Percentiles rank a stretch among this genome's conserved stretches.
phyloP scores from a whole-genome alignment of 2,888 invertebrate genomes.

The Scaptomyza flava region DNA sequence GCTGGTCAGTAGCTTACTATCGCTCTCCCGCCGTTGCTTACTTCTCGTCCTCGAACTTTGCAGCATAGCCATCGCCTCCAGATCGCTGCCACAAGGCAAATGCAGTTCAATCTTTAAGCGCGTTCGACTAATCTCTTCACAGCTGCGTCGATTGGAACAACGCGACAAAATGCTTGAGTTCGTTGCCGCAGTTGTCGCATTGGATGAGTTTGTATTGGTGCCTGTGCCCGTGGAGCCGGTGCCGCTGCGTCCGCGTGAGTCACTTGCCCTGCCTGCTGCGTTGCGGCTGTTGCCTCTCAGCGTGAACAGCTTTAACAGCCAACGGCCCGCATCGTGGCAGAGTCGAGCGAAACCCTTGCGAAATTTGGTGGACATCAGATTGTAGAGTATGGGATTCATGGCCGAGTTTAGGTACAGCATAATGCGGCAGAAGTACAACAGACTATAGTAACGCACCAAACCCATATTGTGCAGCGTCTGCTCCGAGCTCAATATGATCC shows the following conservation, averaged over 20 bases:
- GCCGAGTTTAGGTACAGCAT: slow-evolving; percentile 96
- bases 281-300: slow-evolving; percentile 59
- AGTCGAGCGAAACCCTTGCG: slow-evolving; percentile 91
- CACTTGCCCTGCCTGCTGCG: slow-evolving; percentile 9
- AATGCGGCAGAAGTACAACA: slow-evolving; percentile 93
- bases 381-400: slow-evolving; percentile 95
- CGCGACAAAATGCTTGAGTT: slow-evolving; percentile 87
- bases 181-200: slow-evolving; percentile 80
- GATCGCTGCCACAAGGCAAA: slow-evolving; percentile 71
- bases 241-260: slow-evolving; percentile 55
- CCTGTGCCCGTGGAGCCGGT: slow-evolving; percentile 75
- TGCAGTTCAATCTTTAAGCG: slow-evolving; percentile 76
- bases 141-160: slow-evolving; percentile 86
- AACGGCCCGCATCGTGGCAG: slow-evolving; percentile 82
- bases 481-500: slow-evolving; percentile 91
- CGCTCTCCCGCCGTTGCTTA: slow-evolving; percentile 49
- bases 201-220: slow-evolving; percentile 87
- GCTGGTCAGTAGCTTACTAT: slow-evolving; percentile 43
- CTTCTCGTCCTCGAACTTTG: slow-evolving; percentile 54
- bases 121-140: slow-evolving; percentile 81
- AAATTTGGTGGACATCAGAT: slow-evolving; percentile 96
- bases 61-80: slow-evolving; percentile 80
- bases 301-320: slow-evolving; percentile 51
- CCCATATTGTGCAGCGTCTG: slow-evolving; percentile 89
- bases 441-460: slow-evolving; percentile 91